These are phyloP conservation scores for Xiphophorus couchianus DNA, from an alignment of 2,113 vertebrate genomes.

Conservation along the genomic window DNA sequence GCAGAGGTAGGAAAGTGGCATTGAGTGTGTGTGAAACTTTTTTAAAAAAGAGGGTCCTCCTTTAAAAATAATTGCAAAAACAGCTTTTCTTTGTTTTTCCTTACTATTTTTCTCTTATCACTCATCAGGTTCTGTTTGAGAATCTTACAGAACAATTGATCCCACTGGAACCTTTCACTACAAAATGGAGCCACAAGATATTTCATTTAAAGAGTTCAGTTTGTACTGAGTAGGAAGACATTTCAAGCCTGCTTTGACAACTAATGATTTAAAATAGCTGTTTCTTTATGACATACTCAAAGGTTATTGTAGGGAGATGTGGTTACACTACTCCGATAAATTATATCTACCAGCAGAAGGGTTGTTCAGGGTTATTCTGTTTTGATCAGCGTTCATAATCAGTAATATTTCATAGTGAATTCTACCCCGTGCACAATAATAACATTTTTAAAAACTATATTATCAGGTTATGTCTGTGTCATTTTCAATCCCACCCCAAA, in stretches of 20 bases:
- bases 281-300: not conserved
- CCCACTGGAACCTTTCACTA: no score
- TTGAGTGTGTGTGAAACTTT: slow-evolving; percentile 1
- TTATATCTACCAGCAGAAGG: not conserved
- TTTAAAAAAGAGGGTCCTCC: slow-evolving; percentile 1
- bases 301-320: not conserved
- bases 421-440: not conserved
- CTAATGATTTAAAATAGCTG: not conserved
- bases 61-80: slow-evolving; percentile 19
- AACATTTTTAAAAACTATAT: not conserved
- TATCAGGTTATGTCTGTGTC: slow-evolving; percentile 11
- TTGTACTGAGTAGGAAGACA: not conserved
- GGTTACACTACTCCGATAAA: not conserved
- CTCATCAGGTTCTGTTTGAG: slow-evolving; percentile 3
- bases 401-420: not conserved
- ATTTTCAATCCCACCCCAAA: slow-evolving; percentile 17
- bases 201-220: not conserved
- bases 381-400: not conserved
- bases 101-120: not conserved
- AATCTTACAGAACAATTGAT: not conserved
- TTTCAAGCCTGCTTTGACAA: not conserved
- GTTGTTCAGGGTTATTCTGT: not conserved
- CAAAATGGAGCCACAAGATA: not conserved
- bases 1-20: not conserved
- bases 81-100: slow-evolving; percentile 13